Percentiles rank a stretch among this genome's conserved stretches.
Conservation (phyloP, 2,888 invertebrate genomes). For the Herminia tarsipennalis region DNA sequence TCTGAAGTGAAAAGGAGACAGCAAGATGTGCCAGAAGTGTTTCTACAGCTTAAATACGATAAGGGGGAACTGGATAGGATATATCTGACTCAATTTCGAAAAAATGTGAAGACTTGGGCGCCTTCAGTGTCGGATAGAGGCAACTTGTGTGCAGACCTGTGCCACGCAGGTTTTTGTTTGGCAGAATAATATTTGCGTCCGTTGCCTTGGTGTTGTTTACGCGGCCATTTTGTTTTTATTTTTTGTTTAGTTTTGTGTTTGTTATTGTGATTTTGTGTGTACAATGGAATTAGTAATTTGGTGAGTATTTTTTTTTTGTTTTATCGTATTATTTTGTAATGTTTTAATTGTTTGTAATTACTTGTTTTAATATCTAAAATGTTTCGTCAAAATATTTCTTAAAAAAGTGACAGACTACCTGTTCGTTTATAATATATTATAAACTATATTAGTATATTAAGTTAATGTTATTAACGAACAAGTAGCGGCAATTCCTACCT, state of each 20-base stretch:
- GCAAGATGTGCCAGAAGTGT: conserved; percentile 70
- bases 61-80: conserved; percentile 78
- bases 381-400: too few species aligned
- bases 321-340: not conserved
- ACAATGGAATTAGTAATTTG: conserved; percentile 11
- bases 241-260: conserved; percentile 23
- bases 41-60: conserved; percentile 77
- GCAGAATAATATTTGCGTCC: conserved; percentile 39
- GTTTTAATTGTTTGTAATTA: too few species aligned
- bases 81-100: conserved; percentile 78
- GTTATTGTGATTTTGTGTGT: conserved; percentile 18
- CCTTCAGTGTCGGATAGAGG: conserved; percentile 70
- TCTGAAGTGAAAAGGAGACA: conserved; percentile 54
- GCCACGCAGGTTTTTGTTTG: conserved; percentile 74
- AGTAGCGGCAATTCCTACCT: not conserved
- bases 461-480: not conserved
- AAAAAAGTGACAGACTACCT: too few species aligned
- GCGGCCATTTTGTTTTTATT: conserved; percentile 37
- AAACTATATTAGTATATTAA: too few species aligned
- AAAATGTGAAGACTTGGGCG: conserved; percentile 50
- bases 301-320: conserved; percentile 10
- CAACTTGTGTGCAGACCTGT: conserved; percentile 77
- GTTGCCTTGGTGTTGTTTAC: conserved; percentile 36
- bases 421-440: too few species aligned
- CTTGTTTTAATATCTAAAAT: too few species aligned